Percentiles rank a stretch among this genome's conserved stretches.
Evolutionary conservation across 2,113 vertebrate species (phyloP).

Genomic region (Neolamprologus caudopunctatus): DNA sequence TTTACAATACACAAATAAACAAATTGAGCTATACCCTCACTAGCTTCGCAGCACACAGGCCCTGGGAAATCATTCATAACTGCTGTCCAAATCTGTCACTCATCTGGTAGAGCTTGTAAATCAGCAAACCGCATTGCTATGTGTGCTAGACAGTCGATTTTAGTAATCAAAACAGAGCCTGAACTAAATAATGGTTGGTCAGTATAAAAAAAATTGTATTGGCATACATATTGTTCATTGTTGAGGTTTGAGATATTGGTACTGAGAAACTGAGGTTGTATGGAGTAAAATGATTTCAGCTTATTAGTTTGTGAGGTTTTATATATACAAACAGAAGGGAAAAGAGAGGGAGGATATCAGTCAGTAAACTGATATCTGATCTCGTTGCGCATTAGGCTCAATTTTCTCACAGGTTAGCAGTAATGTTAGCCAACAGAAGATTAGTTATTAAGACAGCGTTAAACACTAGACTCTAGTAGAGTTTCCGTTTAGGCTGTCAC

Average conservation of each 20-base stretch:
- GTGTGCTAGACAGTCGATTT: background rate
- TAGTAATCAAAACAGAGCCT: background rate
- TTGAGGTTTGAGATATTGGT: background rate
- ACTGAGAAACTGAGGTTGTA: background rate
- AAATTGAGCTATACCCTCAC: background rate
- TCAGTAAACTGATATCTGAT: background rate
- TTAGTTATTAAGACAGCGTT: background rate
- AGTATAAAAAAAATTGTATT: background rate
- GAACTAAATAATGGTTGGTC: background rate
- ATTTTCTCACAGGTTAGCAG: slow-evolving; percentile 1
- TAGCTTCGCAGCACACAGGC: background rate
- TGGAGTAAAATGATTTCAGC: background rate
- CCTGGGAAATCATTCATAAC: background rate
- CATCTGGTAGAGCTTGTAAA: background rate
- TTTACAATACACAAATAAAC: background rate
- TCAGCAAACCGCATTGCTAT: background rate
- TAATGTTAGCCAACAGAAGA: slow-evolving; percentile 1
- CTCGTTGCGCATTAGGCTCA: background rate
- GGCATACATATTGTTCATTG: background rate
- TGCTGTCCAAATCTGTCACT: background rate
- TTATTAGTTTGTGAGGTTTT: background rate
- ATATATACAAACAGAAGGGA: background rate
- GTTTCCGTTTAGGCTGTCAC: accelerated
- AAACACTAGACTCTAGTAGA: background rate
- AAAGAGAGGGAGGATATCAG: background rate